phyloP scores from a whole-genome alignment of 1,140 invertebrate species.

The Ips nitidus region DNA sequence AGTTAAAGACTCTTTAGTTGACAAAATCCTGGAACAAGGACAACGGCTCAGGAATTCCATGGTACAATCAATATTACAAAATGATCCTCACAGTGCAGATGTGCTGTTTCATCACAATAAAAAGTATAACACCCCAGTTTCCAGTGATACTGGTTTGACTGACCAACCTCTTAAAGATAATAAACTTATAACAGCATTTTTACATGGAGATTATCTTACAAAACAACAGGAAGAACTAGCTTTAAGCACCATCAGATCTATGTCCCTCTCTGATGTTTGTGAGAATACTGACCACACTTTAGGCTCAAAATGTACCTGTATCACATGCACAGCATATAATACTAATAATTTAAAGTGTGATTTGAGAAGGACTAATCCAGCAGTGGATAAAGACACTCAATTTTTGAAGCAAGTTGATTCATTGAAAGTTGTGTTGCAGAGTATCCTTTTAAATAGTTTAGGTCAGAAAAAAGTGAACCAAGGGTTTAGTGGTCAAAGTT shows the following conservation, averaged over 20 bases:
- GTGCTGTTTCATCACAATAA: conserved; percentile 33
- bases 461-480: conserved; percentile 42
- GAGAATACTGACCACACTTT: conserved; percentile 39
- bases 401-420: conserved; percentile 46
- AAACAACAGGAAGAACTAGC: conserved; percentile 45
- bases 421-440: conserved; percentile 44
- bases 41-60: conserved; percentile 47
- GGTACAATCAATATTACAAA: conserved; percentile 47
- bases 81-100: conserved; percentile 45
- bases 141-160: conserved; percentile 17
- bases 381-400: conserved; percentile 21
- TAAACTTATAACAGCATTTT: conserved; percentile 39
- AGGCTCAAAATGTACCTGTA: conserved; percentile 31
- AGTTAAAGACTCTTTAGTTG: conserved; percentile 36
- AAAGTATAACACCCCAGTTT: conserved; percentile 27
- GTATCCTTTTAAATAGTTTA: conserved; percentile 43
- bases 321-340: conserved; percentile 40
- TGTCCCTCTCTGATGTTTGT: conserved; percentile 45
- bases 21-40: conserved; percentile 48
- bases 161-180: conserved; percentile 9
- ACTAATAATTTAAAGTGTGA: conserved; percentile 40
- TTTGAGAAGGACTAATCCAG: conserved; percentile 28
- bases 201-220: conserved; percentile 47
- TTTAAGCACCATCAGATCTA: conserved; percentile 48
- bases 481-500: conserved; percentile 29